Conservation (phyloP, 2,888 invertebrate genomes). For the Rotaria sp. region DNA sequence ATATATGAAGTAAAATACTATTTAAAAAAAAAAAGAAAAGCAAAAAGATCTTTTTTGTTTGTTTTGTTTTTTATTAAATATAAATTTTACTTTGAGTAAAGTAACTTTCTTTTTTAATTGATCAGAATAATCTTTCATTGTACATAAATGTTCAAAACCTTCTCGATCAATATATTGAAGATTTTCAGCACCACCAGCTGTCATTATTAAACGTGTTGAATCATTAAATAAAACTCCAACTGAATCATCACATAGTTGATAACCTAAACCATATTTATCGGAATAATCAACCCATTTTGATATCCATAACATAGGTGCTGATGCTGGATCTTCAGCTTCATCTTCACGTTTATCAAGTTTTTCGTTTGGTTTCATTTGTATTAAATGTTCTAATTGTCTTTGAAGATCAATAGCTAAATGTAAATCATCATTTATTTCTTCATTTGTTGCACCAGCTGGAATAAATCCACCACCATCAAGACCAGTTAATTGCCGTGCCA, state of each 20-base stretch:
- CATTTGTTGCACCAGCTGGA: slow-evolving; percentile 31
- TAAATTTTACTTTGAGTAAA: slow-evolving; percentile 63
- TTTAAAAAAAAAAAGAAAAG: not conserved
- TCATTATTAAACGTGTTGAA: slow-evolving; percentile 82
- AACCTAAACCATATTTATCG: slow-evolving; percentile 98
- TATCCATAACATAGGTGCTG: slow-evolving; percentile 91
- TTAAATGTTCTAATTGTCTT: slow-evolving; percentile 52
- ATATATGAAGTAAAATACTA: slow-evolving; percentile 90
- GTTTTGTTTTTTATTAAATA: not conserved
- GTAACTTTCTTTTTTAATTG: slow-evolving; percentile 87
- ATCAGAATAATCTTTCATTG: slow-evolving; percentile 70
- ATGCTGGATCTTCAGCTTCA: slow-evolving; percentile 86
- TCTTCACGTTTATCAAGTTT: slow-evolving; percentile 57
- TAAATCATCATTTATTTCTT: slow-evolving; percentile 46
- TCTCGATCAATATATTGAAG: slow-evolving; percentile 91
- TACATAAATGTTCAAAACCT: slow-evolving; percentile 82
- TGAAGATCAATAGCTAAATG: slow-evolving; percentile 49
- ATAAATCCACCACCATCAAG: slow-evolving; percentile 31
- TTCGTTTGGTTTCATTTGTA: slow-evolving; percentile 53
- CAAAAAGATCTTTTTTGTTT: no score
- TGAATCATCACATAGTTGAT: slow-evolving; percentile 93
- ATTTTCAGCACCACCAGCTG: slow-evolving; percentile 73
- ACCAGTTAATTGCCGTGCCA: slow-evolving; percentile 34
- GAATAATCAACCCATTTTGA: slow-evolving; percentile 99
- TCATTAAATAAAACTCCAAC: slow-evolving; percentile 98